A percentile compares a stretch with the other conserved stretches of the same genome.
phyloP scores from a whole-genome alignment of 2,113 vertebrate genomes.

The Cacatua alba region DNA sequence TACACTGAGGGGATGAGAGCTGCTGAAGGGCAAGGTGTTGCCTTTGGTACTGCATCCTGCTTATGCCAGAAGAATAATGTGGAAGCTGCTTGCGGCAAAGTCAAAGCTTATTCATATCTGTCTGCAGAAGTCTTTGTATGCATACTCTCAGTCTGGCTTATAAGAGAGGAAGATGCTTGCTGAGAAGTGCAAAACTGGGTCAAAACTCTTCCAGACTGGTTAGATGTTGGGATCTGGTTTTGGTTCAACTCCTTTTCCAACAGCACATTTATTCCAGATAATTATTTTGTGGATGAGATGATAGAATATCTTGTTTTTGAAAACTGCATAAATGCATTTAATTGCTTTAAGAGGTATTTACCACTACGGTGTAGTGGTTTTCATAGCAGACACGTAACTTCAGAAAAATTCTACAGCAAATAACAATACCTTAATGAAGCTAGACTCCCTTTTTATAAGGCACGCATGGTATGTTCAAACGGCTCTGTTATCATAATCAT shows the following conservation, averaged over 20 bases:
- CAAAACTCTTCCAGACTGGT: background rate
- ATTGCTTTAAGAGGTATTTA: background rate
- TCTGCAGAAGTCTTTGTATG: background rate
- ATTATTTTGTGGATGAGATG: background rate
- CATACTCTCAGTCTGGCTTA: background rate
- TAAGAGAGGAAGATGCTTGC: background rate
- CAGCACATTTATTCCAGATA: background rate
- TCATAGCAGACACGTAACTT: background rate
- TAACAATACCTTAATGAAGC: background rate
- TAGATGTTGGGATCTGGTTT: background rate
- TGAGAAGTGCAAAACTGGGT: slow-evolving; percentile 8
- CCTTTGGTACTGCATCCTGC: background rate
- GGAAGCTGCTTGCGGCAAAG: background rate
- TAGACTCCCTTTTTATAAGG: background rate
- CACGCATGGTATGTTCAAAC: background rate
- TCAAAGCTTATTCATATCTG: background rate
- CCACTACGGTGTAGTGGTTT: background rate
- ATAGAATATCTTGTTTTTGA: background rate
- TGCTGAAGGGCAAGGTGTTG: slow-evolving; percentile 32
- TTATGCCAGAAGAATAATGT: background rate
- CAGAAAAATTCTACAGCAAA: background rate
- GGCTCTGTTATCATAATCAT: background rate
- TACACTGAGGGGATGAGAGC: background rate
- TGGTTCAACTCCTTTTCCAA: background rate
- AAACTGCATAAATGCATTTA: background rate